Evolutionary conservation across 2,888 invertebrate species (phyloP).

Genomic region (Acleris literana): DNA sequence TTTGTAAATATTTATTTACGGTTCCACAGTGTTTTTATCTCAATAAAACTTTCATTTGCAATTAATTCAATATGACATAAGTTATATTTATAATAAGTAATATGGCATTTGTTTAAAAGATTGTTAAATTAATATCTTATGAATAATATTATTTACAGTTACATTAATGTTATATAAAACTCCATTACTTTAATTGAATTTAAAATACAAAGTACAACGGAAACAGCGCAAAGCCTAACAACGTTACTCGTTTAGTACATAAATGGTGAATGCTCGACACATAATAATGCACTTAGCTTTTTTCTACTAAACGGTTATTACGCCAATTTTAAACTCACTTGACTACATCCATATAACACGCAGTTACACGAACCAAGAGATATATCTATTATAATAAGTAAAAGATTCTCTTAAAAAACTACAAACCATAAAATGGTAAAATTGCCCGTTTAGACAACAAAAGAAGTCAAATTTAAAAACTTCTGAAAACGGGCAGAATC

Average conservation of each 20-base stretch:
- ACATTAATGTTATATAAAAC: conserved; percentile 24
- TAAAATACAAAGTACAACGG: conserved; percentile 5
- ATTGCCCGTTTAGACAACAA: not conserved
- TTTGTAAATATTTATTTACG: conserved; percentile 28
- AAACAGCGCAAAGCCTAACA: conserved; percentile 13
- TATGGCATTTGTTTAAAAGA: conserved; percentile 76
- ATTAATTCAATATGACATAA: conserved; percentile 43
- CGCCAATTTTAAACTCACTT: conserved; percentile 11
- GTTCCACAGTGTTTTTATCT: conserved; percentile 9
- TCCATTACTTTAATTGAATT: conserved; percentile 48
- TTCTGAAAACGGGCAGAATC: not conserved
- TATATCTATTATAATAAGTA: not conserved
- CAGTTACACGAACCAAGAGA: conserved; percentile 23
- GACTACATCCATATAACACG: conserved; percentile 22
- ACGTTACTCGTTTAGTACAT: not conserved
- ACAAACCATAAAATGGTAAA: conserved; percentile 1
- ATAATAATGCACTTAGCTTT: conserved; percentile 6
- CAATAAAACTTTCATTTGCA: conserved; percentile 6
- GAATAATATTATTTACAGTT: conserved; percentile 51
- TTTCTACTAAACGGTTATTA: not conserved
- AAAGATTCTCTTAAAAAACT: not conserved
- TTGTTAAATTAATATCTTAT: conserved; percentile 45
- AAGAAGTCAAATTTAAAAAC: not conserved
- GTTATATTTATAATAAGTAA: conserved; percentile 57
- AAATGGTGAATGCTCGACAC: conserved; percentile 3